A percentile compares a stretch with the other conserved stretches of the same genome.
These are phyloP conservation scores for Rotaria sp. DNA, from an alignment of 2,888 invertebrate genomes.

Conservation along the genomic window DNA sequence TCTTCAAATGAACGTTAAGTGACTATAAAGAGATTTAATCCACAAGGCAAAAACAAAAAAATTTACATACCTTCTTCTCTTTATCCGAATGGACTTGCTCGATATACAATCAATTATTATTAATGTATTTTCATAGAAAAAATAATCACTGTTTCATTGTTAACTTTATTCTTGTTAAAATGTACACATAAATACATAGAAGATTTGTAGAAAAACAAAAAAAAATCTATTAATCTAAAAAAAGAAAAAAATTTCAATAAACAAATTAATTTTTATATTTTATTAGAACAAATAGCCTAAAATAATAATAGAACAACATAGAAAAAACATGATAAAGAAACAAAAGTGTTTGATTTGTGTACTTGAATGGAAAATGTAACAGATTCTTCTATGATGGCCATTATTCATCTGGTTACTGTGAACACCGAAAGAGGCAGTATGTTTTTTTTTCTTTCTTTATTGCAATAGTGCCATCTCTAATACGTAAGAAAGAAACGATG, in stretches of 20 bases:
- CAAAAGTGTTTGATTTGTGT: background rate
- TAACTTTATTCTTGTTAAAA: background rate
- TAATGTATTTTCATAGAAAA: background rate
- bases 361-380: background rate
- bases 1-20: background rate
- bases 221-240: too few species aligned
- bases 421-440: background rate
- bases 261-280: too few species aligned
- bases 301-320: background rate
- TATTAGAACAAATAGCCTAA: background rate
- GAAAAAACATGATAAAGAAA: background rate
- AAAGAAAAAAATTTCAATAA: too few species aligned
- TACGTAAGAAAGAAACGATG: background rate
- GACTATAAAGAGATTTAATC: background rate
- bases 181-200: background rate
- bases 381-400: background rate
- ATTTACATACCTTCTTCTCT: background rate
- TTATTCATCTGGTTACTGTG: background rate
- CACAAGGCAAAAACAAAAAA: background rate
- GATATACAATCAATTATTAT: background rate
- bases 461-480: background rate
- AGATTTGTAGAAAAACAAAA: background rate
- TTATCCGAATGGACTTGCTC: background rate
- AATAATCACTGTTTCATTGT: background rate
- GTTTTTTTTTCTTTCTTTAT: background rate